phyloP scores from a whole-genome alignment of 2,113 vertebrate species.

The Chauna torquata region DNA sequence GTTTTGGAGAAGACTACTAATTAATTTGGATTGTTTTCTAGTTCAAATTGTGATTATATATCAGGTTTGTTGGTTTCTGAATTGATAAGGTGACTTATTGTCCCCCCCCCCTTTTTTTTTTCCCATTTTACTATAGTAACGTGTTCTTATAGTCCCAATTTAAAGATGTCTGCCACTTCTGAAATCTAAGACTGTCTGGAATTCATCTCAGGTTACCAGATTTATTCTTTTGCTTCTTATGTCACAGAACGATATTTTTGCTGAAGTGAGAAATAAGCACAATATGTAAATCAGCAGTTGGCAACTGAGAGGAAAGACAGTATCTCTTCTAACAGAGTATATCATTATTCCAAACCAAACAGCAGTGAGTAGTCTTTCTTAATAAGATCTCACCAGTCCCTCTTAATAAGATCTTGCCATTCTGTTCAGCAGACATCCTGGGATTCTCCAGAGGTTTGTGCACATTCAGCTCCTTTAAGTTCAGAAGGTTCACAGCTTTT shows the following conservation, averaged over 20 bases:
- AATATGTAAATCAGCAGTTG: background rate
- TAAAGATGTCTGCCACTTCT: background rate
- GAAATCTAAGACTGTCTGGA: background rate
- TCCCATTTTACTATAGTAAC: background rate
- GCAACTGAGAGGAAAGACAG: background rate
- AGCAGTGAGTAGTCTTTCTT: background rate
- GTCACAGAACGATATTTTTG: background rate
- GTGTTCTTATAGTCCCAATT: background rate
- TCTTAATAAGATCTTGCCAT: background rate
- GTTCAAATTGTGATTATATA: background rate
- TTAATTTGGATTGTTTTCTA: background rate
- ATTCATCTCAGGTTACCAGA: background rate
- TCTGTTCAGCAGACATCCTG: background rate
- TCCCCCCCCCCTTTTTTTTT: background rate
- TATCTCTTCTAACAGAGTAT: background rate
- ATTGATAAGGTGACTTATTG: background rate
- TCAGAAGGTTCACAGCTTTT: background rate
- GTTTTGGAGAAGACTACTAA: background rate
- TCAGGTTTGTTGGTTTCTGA: background rate
- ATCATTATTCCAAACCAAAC: background rate
- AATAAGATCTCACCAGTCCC: background rate
- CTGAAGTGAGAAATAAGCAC: background rate
- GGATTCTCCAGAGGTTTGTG: background rate
- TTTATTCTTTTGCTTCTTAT: background rate
- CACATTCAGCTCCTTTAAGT: background rate